These are phyloP conservation scores for Vulpes ferrilata DNA, from an alignment of 2,113 vertebrate genomes.

Conservation along the genomic window DNA sequence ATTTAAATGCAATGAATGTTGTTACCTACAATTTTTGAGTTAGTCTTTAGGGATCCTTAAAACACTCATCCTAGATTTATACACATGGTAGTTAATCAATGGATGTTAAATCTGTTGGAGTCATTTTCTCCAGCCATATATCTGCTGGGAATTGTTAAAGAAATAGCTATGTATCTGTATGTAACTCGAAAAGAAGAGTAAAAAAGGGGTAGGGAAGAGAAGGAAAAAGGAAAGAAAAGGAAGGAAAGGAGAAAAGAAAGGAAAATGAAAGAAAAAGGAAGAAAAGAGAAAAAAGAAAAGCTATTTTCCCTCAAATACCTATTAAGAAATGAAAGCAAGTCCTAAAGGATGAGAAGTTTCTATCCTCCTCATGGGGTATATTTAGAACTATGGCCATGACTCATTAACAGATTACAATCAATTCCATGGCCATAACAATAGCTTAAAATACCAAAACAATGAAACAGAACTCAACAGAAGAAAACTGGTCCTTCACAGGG, in stretches of 20 bases:
- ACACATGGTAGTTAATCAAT: not conserved
- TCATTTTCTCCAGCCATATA: constrained; percentile 29
- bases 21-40: not conserved
- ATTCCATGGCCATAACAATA: not conserved
- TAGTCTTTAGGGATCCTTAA: not conserved
- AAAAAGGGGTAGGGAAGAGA: not conserved
- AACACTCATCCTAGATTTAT: not conserved
- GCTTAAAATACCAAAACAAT: not conserved
- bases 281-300: not conserved
- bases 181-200: not conserved
- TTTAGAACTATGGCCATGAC: not conserved
- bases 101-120: not conserved
- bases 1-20: not conserved
- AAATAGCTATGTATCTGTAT: not conserved
- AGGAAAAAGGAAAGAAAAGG: too few relatives aligned
- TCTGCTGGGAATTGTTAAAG: not conserved
- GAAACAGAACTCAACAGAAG: not conserved
- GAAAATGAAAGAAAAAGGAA: not conserved
- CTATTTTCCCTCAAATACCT: accelerated
- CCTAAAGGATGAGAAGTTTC: not conserved
- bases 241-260: not conserved
- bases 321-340: not conserved
- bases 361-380: not conserved
- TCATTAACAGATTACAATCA: not conserved
- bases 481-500: not conserved